phyloP scores from a whole-genome alignment of 2,797 vertebrate species.

The Phalanger gymnotis region DNA sequence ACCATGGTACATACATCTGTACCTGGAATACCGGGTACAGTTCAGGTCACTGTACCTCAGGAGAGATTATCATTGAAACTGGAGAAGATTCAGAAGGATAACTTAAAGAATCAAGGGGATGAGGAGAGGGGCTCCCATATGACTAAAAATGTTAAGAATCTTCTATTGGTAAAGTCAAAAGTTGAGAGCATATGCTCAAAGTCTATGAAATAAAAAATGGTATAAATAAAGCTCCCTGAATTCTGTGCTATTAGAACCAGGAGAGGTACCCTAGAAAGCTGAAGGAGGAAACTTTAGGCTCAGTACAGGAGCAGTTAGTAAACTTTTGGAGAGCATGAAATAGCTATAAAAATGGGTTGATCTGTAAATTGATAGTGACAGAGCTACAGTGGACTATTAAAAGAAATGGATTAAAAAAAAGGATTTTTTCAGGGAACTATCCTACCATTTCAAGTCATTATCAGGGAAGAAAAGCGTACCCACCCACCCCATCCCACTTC shows the following conservation, averaged over 20 bases:
- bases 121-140: background rate
- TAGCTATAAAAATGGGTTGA: background rate
- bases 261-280: background rate
- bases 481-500: background rate
- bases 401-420: too few relatives aligned
- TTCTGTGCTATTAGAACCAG: background rate
- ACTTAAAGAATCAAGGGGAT: constrained; percentile 22
- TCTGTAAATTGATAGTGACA: background rate
- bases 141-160: constrained; percentile 37
- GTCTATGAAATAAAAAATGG: constrained; percentile 35
- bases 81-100: background rate
- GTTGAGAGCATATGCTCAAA: constrained; percentile 22
- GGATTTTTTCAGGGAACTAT: background rate
- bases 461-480: background rate
- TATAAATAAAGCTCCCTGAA: constrained; percentile 5
- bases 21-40: background rate
- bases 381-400: background rate
- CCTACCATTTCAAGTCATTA: background rate
- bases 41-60: background rate
- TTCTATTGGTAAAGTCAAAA: constrained; percentile 60
- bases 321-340: background rate
- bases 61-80: background rate
- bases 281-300: background rate
- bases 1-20: background rate
- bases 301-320: background rate